Base-by-base conservation (phyloP, 2,113 vertebrate genomes). In the Oryzias celebensis region DNA sequence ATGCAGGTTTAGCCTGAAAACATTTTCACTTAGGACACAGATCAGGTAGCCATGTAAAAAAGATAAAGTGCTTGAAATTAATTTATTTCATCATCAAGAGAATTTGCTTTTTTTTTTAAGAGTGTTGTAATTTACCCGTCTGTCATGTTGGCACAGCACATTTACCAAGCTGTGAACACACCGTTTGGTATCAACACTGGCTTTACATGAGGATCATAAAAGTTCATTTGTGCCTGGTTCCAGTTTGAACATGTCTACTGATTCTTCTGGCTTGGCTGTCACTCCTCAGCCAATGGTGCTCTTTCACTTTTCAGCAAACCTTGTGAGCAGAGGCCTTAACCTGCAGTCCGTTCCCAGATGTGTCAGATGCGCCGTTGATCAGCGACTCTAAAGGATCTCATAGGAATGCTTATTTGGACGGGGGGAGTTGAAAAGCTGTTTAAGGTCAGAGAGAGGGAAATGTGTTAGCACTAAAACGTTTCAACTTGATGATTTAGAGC, bases 301-400 rank as follows among this genome's bases (percentile, higher is more conserved):
- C 41, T 67, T 31, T 64, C 52, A 54, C 55, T 77, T 80, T 69
- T 71, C 53, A 73, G 65, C 69, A 67, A 58, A 58, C 62, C 70
- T 75, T 75, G 64, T 82, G 71, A 68, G 86, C 65, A 62, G 52
- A 72, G 70, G 24, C 69, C 65, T 81, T 84, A 63, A 82, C 80
- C 64, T 73, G 53, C 47, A 68, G 52, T 71, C 16, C 44, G 53
- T 73, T 79, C 75, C 59, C 73, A 80, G 62, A 80, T 79, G 79
- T 85, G 81, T 83, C 80, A 83, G 77, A 82, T 63, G 72, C 67
- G 80, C 71, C 18, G 60, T 68, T 56, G 71, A 77, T 69, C 73
- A 28, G 82, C 67, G 77, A 85, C 78, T 82, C 85, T 73, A 60
- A 81, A 89, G 85, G 86, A 88, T 84, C 85, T 81, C 82, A 42